These are phyloP conservation scores for Parotia lawesii DNA, from an alignment of 2,113 vertebrate species.

Conservation along the genomic window DNA sequence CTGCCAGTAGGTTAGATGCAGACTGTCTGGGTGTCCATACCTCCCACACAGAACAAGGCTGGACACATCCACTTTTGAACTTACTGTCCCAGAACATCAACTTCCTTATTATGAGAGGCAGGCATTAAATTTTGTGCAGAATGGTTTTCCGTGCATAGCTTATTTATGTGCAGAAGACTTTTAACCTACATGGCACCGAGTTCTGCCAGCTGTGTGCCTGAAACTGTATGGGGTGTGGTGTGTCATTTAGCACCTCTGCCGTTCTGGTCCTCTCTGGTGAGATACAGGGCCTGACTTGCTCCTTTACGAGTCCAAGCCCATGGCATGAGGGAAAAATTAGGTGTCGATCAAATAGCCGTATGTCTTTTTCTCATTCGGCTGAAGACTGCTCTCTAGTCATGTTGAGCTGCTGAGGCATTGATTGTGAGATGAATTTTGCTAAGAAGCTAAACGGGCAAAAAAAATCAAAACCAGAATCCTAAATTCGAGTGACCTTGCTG, in stretches of 20 bases:
- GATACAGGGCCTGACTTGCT: neutral
- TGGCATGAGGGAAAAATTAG: neutral
- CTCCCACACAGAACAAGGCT: neutral
- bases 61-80: neutral
- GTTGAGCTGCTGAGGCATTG: neutral
- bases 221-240: fast-evolving
- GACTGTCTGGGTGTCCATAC: neutral
- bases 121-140: neutral
- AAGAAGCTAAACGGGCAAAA: neutral
- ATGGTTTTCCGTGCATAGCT: neutral
- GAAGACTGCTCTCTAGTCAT: neutral
- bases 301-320: neutral
- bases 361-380: neutral
- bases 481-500: neutral
- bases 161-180: neutral
- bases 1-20: neutral
- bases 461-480: neutral
- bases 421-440: neutral
- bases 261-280: neutral
- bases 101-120: neutral
- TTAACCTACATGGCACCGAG: neutral
- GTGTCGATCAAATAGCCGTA: neutral
- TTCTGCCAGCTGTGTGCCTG: neutral
- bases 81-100: neutral
- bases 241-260: neutral